These are phyloP conservation scores for Reinhardtius hippoglossoides DNA, from an alignment of 2,113 vertebrate genomes.

Conservation along the genomic window DNA sequence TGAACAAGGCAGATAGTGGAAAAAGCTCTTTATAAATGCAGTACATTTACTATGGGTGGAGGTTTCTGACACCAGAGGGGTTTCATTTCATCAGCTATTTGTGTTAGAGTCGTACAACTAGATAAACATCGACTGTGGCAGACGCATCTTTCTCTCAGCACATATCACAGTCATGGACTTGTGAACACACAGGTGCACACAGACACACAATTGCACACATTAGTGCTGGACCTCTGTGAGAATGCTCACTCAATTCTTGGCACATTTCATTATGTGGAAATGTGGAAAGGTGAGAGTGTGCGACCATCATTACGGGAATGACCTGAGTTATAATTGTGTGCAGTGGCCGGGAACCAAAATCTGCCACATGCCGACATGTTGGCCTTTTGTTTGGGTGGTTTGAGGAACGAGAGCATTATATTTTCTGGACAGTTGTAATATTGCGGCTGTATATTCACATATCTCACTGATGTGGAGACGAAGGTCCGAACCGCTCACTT, in stretches of 20 bases:
- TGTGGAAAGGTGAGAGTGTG: neutral
- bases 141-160: neutral
- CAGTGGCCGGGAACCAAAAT: neutral
- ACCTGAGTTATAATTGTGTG: neutral
- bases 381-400: neutral
- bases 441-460: neutral
- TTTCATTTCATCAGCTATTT: no score
- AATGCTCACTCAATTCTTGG: neutral
- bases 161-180: neutral
- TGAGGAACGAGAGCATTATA: neutral
- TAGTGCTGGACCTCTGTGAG: neutral
- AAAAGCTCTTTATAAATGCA: no score
- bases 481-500: neutral
- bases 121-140: neutral
- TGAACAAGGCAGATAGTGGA: no score
- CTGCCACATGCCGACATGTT: neutral
- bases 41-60: neutral
- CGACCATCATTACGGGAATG: neutral
- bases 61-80: no score
- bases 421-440: neutral
- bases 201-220: neutral
- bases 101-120: no score
- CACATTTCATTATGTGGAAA: slow-evolving; percentile 8
- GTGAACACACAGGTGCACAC: neutral
- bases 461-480: neutral